Base-by-base conservation (phyloP, 1,140 invertebrate species). In the Drosophila sp. region DNA sequence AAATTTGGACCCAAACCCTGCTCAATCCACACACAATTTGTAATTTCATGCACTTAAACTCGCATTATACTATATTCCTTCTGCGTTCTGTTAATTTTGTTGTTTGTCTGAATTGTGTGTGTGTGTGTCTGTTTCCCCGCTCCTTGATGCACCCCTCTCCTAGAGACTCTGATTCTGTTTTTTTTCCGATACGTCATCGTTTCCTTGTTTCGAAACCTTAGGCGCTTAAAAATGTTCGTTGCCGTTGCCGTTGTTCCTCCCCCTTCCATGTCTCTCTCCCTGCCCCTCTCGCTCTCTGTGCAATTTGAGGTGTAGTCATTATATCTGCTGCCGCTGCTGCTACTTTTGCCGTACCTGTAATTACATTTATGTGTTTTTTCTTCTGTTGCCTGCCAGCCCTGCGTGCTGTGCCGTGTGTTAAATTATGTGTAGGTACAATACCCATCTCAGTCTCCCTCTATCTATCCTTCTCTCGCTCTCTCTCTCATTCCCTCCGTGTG, bases 21-120 rank as follows among this genome's bases (percentile, higher is more conserved):
- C 50, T 54, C 60, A 56, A 54, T 64, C 35, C 72, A 66, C 56
- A 62, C 62, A 35, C 71, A 67, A 75, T 73, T 85, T 73, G 80
- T 89, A 89, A 89, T 89, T 89, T 89, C 85, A 89, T 89, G 84
- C 84, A 89, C 85, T 89, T 89, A 89, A 89, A 84, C 84, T 89
- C 84, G 77, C 85, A 84, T 89, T 89, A 89, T 47, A 47, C 17
- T 6, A 47, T 84, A 65, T 70, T 84, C 60, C 56, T 70, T 70
- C 32, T 74, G 50, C 69, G 61, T 82, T 86, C 69, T 79, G 79
- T 87, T 87, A 87, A 89, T 83, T 89, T 79, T 70, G 79, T 74
- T 87, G 72, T 78, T 82, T 83, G 76, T 89, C 84, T 80, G 79
- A 83, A 80, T 87, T 86, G 58, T 47, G 44, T 47, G 44, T 47